These are phyloP conservation scores for Nannoperca obscura DNA, from an alignment of 2,797 vertebrate genomes.

Conservation along the genomic window DNA sequence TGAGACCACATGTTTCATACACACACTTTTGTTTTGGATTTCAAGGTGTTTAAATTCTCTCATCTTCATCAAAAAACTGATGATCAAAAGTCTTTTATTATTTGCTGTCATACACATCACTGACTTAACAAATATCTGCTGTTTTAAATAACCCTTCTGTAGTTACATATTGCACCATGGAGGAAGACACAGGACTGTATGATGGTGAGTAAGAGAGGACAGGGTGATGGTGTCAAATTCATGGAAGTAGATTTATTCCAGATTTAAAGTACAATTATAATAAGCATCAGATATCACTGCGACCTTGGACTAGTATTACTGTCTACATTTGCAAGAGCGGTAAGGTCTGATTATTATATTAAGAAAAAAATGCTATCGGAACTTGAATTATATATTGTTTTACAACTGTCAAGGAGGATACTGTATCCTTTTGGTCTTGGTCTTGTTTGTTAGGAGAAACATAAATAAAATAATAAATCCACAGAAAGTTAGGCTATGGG, in stretches of 20 bases:
- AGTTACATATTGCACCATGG: slow-evolving; percentile 86
- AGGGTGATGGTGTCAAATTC: not conserved
- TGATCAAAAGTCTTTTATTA: not conserved
- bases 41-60: not conserved
- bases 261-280: not conserved
- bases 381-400: not conserved
- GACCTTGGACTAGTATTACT: not conserved
- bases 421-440: not conserved
- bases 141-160: slow-evolving; percentile 25
- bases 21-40: slow-evolving; percentile 22
- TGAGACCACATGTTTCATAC: slow-evolving; percentile 77
- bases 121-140: slow-evolving; percentile 8
- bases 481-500: no score
- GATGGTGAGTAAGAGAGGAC: slow-evolving; percentile 80
- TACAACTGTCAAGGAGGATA: not conserved
- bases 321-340: not conserved
- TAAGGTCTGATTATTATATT: not conserved
- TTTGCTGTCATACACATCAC: not conserved
- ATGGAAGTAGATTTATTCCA: not conserved
- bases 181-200: slow-evolving; percentile 86
- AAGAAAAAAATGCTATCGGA: not conserved
- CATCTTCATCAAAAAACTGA: not conserved
- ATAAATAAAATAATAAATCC: not conserved
- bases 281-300: not conserved
- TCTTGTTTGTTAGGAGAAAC: not conserved